These are phyloP conservation scores for Parasteatoda tepidariorum DNA, from an alignment of 1,140 invertebrate species.

Conservation along the genomic window DNA sequence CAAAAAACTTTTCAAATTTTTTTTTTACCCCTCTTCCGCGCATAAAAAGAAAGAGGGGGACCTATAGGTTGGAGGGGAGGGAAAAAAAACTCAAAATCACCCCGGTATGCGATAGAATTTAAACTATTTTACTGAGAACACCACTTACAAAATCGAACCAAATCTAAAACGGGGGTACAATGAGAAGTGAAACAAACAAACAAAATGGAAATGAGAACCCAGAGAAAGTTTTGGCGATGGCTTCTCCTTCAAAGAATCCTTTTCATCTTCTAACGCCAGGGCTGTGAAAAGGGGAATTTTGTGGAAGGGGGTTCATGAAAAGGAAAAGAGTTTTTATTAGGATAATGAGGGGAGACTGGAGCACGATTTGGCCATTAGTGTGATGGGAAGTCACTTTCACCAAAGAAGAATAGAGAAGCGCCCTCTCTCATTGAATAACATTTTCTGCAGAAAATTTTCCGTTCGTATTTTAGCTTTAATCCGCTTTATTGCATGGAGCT, in stretches of 20 bases:
- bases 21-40: neutral
- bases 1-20: no score
- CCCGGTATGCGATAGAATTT: conserved; percentile 21
- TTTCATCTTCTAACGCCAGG: neutral
- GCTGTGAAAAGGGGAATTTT: neutral
- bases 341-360: conserved; percentile 33
- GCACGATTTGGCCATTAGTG: conserved; percentile 48
- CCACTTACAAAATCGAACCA: conserved; percentile 52
- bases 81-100: neutral
- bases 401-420: no score
- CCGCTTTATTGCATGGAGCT: no score
- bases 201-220: conserved; percentile 29
- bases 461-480: no score
- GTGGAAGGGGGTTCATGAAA: neutral
- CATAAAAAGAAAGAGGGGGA: neutral
- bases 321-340: conserved; percentile 57
- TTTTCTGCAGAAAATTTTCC: no score
- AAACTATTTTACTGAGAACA: conserved; percentile 47
- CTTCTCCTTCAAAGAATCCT: neutral
- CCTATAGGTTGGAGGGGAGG: no score
- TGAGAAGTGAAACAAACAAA: conserved; percentile 11
- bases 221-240: conserved; percentile 1
- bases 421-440: no score
- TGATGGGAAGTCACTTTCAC: conserved; percentile 33
- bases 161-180: conserved; percentile 28